A percentile compares a stretch with the other conserved stretches of the same genome.
These are phyloP conservation scores for Sepiola atlantica DNA, from an alignment of 2,888 invertebrate species.

Conservation along the genomic window DNA sequence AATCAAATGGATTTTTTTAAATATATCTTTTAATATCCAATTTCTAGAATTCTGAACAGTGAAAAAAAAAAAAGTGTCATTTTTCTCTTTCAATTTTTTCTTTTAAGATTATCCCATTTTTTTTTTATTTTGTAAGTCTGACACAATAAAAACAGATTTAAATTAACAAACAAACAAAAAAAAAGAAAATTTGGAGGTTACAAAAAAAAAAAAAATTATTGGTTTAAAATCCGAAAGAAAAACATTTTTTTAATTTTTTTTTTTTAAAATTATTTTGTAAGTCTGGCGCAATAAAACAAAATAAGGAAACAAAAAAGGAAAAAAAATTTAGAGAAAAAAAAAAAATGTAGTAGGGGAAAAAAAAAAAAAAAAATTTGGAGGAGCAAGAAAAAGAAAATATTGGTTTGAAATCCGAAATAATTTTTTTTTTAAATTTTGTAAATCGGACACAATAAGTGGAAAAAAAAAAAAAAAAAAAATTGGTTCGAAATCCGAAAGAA, in stretches of 20 bases:
- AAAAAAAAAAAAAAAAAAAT: too few species aligned
- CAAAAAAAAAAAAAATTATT: neutral
- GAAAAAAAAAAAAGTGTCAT: neutral
- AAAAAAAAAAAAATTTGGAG: too few species aligned
- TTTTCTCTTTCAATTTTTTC: neutral
- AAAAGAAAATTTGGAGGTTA: neutral
- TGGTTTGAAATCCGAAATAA: too few species aligned
- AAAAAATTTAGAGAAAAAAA: too few species aligned
- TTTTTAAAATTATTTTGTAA: too few species aligned
- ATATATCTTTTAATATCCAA: neutral
- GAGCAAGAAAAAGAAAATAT: too few species aligned
- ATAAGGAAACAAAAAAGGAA: neutral
- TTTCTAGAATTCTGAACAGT: neutral
- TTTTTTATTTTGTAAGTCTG: neutral
- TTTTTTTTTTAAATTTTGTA: too few species aligned
- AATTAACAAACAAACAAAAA: too few species aligned
- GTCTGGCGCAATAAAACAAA: neutral
- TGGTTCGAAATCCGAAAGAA: neutral
- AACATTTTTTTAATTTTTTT: neutral
- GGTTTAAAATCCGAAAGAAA: neutral
- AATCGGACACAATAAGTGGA: too few species aligned
- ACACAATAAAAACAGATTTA: neutral
- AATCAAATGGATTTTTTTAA: neutral
- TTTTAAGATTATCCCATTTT: neutral
- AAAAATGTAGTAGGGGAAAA: too few species aligned